Evolutionary conservation across 2,888 invertebrate species (phyloP).

Genomic region (Leptinotarsa tumamoca): DNA sequence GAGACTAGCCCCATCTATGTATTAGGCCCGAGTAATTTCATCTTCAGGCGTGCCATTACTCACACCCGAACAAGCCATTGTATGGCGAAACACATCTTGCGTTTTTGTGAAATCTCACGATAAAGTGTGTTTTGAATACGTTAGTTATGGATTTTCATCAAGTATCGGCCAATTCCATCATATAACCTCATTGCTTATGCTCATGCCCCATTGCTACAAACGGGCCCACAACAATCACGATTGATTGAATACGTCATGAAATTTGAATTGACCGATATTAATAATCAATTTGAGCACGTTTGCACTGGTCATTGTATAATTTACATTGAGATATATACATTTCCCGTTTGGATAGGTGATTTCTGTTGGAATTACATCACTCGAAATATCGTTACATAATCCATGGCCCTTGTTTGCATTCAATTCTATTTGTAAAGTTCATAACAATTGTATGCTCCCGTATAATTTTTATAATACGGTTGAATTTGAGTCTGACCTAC

Average conservation of each 20-base stretch:
- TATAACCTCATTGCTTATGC: too few relatives aligned
- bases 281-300: background rate
- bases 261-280: background rate
- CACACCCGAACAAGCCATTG: too few relatives aligned
- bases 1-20: too few relatives aligned
- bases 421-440: background rate
- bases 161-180: too few relatives aligned
- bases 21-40: too few relatives aligned
- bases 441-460: too few relatives aligned
- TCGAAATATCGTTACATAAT: background rate
- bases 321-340: background rate
- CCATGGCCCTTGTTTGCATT: background rate
- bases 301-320: background rate
- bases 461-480: fast-evolving
- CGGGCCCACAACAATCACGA: background rate
- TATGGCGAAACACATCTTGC: too few relatives aligned
- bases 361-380: background rate
- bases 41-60: too few relatives aligned
- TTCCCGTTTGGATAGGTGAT: background rate
- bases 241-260: conserved; percentile 6
- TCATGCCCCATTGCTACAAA: background rate
- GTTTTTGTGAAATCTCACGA: too few relatives aligned
- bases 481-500: too few relatives aligned
- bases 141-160: too few relatives aligned
- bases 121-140: too few relatives aligned